Base-by-base conservation (phyloP, 2,113 vertebrate genomes). In the Cyanoliseus patagonus region DNA sequence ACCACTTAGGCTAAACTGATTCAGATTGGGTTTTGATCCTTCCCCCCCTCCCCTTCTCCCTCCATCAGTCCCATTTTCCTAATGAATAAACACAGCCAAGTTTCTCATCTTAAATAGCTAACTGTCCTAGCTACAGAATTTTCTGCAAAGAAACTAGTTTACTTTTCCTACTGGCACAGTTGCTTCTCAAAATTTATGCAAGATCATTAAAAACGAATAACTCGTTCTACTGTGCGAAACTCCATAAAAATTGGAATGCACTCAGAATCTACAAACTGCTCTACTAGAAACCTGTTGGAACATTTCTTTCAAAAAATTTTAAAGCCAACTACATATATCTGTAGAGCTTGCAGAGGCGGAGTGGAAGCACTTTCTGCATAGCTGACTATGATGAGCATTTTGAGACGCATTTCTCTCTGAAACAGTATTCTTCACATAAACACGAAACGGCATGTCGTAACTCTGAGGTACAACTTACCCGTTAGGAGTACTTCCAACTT, bases 401-500 rank as follows among this genome's bases (percentile, higher is more conserved):
- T 7, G 53, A 11, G 78, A 18, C 1, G 1, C 1, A 3, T 30
- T 30, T 63, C 23, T 14, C 41, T 47, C 66, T 7, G 62, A 9
- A 13, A 19, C 33, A 6, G 52, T 1, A 6, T 11, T n/a, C 14
- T 37, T 30, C 35, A 1, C 28, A 10, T 1, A 18, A 46, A 20
- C 20, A 4, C 5, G 25, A 47, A 69, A 44, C 27, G 15, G 18
- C 31, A 16, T 0, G 18, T 20, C 12, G 17, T 15, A 41, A 74
- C 6, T 7, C 46, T 3, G 25, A 66, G 69, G 20, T 2, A 6
- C 16, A 31, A 35, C 98, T 98, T 97, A 99, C 99, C 99, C 99
- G 49, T 99, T 99, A 37, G 99, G 93, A 86, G 98, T 98, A 17
- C 99, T 99, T 77, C 98, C 99, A 92, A 99, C 98, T 94, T 98